phyloP scores from a whole-genome alignment of 1,140 invertebrate species.

The Stegodyphus dumicola region DNA sequence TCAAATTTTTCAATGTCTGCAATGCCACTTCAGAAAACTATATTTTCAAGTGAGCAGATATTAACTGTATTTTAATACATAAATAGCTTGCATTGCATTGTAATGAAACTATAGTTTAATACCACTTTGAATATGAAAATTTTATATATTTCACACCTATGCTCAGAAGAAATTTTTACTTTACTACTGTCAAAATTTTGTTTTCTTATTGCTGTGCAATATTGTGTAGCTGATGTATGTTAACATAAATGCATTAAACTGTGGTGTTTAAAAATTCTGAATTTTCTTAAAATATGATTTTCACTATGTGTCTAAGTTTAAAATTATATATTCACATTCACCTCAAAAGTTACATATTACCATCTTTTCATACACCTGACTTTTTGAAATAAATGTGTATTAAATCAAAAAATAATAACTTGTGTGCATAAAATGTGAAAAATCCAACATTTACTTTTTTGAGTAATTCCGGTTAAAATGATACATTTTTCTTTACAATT shows the following conservation, averaged over 20 bases:
- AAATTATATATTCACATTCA: no score
- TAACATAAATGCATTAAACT: slow-evolving; percentile 49
- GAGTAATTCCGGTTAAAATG: no score
- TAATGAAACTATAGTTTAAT: slow-evolving; percentile 59
- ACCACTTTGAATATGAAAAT: slow-evolving; percentile 54
- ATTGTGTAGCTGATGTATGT: slow-evolving; percentile 59
- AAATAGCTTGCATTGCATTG: slow-evolving; percentile 58
- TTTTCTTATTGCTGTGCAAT: slow-evolving; percentile 60
- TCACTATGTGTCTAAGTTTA: no score
- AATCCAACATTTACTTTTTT: no score
- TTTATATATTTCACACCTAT: slow-evolving; percentile 56
- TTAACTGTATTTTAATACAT: slow-evolving; percentile 57
- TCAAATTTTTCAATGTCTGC: slow-evolving; percentile 49
- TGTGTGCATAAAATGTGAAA: no score
- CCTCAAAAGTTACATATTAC: no score
- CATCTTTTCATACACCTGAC: no score
- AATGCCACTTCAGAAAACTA: slow-evolving; percentile 53
- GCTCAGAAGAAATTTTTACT: slow-evolving; percentile 45
- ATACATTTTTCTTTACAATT: no score
- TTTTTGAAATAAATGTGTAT: no score
- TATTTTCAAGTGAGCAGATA: slow-evolving; percentile 51
- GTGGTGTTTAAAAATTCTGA: slow-evolving; percentile 40
- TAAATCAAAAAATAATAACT: no score
- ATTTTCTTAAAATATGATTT: neutral
- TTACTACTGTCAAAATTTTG: slow-evolving; percentile 48